phyloP scores from a whole-genome alignment of 2,797 vertebrate species.

The Numenius phaeopus region DNA sequence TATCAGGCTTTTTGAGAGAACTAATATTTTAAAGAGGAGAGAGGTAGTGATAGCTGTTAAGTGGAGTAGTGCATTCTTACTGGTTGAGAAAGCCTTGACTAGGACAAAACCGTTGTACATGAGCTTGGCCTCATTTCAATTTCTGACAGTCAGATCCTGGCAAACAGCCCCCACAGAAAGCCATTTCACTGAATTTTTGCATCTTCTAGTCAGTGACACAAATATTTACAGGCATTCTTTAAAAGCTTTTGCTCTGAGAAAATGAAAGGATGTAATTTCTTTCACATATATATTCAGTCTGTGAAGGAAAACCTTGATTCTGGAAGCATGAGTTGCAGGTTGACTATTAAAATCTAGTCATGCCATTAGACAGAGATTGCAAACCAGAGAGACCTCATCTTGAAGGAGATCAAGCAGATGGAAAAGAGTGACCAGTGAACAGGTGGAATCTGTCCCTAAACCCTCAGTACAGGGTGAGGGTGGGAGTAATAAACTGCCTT shows the following conservation, averaged over 20 bases:
- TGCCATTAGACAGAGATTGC: neutral
- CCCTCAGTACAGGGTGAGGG: rapidly evolving
- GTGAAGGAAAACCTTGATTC: neutral
- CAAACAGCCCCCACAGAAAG: neutral
- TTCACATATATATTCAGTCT: neutral
- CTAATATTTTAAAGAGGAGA: neutral
- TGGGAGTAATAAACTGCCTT: neutral
- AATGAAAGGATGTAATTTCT: neutral
- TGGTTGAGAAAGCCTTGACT: neutral
- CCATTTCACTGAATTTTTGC: neutral
- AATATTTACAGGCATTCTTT: neutral
- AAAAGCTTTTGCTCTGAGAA: neutral
- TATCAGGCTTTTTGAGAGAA: neutral
- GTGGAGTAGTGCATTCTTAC: neutral
- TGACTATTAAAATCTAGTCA: neutral
- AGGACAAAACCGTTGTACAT: neutral
- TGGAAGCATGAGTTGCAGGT: neutral
- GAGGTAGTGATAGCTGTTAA: neutral
- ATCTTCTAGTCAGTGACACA: neutral
- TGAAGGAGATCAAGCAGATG: neutral
- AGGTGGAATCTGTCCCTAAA: neutral
- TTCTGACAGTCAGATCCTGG: neutral
- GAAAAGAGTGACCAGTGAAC: neutral
- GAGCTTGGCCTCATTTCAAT: neutral
- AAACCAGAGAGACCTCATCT: neutral